Percentiles rank a stretch among this genome's conserved stretches.
Conservation (phyloP, 2,113 vertebrate genomes). For the Erinaceus europaeus region DNA sequence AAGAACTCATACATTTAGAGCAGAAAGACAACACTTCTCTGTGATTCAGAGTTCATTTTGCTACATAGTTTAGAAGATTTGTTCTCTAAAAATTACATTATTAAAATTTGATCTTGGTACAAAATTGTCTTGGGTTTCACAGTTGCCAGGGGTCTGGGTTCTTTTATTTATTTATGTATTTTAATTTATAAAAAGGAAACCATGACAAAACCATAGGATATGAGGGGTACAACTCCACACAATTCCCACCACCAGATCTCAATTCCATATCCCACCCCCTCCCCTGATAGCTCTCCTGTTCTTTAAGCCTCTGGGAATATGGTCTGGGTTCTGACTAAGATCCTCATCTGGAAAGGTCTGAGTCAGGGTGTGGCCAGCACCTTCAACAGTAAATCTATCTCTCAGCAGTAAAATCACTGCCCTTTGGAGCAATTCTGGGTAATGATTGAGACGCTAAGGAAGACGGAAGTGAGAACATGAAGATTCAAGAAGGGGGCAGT, state of each 20-base stretch:
- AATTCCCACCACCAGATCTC: too few relatives aligned
- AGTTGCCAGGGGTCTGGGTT: background rate
- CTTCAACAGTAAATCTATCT: background rate
- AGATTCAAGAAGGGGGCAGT: background rate
- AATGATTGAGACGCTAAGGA: background rate
- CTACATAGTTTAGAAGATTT: background rate
- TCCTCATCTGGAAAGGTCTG: background rate
- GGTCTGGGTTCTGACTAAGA: background rate
- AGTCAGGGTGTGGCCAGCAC: too few relatives aligned
- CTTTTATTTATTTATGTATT: too few relatives aligned
- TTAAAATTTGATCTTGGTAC: background rate
- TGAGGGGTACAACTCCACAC: too few relatives aligned
- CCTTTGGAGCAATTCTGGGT: background rate
- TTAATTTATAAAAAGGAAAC: too few relatives aligned
- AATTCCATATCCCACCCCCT: too few relatives aligned
- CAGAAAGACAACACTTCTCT: background rate
- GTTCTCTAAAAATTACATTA: background rate
- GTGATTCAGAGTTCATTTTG: conserved; percentile 2
- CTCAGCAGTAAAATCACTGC: background rate
- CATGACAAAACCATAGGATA: too few relatives aligned
- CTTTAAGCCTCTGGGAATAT: too few relatives aligned
- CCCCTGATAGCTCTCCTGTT: too few relatives aligned
- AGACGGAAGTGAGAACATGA: background rate
- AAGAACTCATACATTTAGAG: background rate
- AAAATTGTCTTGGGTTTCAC: background rate